Evolutionary conservation across 2,888 invertebrate species (phyloP).

Genomic region (Dryomyza anilis): DNA sequence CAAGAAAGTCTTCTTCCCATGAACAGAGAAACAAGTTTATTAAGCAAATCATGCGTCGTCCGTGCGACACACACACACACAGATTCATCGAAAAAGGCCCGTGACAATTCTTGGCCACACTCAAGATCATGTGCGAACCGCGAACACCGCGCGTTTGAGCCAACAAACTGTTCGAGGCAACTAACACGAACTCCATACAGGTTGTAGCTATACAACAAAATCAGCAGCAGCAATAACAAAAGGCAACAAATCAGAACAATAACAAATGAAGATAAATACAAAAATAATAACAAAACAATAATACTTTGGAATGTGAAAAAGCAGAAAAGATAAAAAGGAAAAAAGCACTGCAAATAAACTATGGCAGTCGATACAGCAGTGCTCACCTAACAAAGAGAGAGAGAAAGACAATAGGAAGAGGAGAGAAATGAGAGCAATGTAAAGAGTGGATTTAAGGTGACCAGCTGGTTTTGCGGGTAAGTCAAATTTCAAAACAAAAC

Average conservation of each 20-base stretch:
- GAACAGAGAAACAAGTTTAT: slow-evolving; percentile 1
- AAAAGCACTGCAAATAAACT: background rate
- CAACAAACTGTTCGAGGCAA: background rate
- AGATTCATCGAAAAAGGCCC: background rate
- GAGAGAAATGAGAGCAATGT: background rate
- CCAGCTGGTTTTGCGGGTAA: too few relatives aligned
- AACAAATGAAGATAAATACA: background rate
- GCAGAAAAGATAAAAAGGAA: background rate
- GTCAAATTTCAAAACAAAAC: too few relatives aligned
- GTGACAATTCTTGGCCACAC: background rate
- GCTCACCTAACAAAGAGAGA: background rate
- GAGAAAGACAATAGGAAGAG: background rate
- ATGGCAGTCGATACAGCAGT: background rate
- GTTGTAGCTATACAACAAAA: background rate
- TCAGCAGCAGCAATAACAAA: slow-evolving; percentile 13
- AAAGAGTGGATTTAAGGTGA: background rate
- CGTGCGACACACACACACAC: background rate
- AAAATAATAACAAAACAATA: background rate
- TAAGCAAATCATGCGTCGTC: background rate
- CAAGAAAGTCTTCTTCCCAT: background rate
- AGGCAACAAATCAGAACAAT: background rate
- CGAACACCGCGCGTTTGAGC: slow-evolving; percentile 19
- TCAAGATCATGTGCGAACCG: background rate
- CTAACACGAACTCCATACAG: background rate
- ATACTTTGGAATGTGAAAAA: background rate